These are phyloP conservation scores for Calephelis perditalis DNA, from an alignment of 2,888 invertebrate genomes.

Conservation along the genomic window DNA sequence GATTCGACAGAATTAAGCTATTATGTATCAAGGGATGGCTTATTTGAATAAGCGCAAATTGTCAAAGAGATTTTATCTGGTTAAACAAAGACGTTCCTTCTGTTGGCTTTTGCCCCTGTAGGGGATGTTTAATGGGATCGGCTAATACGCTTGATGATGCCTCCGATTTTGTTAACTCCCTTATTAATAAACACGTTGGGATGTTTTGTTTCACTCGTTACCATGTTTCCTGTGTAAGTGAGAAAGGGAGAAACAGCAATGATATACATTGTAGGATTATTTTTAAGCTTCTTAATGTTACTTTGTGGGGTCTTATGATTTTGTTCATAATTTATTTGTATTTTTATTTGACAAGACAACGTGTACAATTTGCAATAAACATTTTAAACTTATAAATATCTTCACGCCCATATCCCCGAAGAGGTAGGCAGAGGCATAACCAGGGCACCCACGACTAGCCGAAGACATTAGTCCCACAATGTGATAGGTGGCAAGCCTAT, in stretches of 20 bases:
- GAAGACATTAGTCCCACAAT: too few relatives aligned
- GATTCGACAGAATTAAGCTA: conserved; percentile 60
- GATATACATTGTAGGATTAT: conserved; percentile 45
- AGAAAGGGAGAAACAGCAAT: conserved; percentile 30
- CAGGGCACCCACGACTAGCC: too few relatives aligned
- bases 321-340: conserved; percentile 28
- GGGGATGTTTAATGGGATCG: conserved; percentile 69
- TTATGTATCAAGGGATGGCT: conserved; percentile 65
- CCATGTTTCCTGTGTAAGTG: conserved; percentile 18
- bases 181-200: conserved; percentile 57
- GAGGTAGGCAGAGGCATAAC: too few relatives aligned
- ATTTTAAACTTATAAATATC: too few relatives aligned
- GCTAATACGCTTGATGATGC: conserved; percentile 72
- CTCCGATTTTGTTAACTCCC: conserved; percentile 61
- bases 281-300: conserved; percentile 52
- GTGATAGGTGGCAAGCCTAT: too few relatives aligned
- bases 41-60: conserved; percentile 77
- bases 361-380: background rate
- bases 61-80: conserved; percentile 77
- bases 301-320: conserved; percentile 28
- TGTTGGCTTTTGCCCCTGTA: conserved; percentile 67
- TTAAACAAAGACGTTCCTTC: conserved; percentile 72
- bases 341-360: conserved; percentile 13
- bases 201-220: conserved; percentile 39
- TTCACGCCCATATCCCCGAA: too few relatives aligned